Conservation (phyloP, 2,888 invertebrate genomes). For the Caenorhabditis japonica region DNA sequence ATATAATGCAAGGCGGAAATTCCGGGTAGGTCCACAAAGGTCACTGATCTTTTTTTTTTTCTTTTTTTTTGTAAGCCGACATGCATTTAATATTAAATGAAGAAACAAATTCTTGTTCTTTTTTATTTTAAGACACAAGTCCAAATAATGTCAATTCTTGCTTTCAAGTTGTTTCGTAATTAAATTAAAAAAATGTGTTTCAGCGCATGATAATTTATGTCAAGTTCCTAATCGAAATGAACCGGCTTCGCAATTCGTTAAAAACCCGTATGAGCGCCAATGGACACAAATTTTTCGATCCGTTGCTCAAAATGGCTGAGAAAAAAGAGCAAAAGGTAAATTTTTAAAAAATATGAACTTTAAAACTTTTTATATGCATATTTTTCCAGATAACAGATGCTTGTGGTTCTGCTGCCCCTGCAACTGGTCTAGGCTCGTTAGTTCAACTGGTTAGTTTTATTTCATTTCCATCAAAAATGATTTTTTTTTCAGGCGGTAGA, state of each 20-base stretch:
- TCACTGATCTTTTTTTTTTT: background rate
- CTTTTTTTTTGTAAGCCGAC: conserved; percentile 3
- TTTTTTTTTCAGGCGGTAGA: conserved; percentile 35
- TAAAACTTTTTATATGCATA: conserved; percentile 9
- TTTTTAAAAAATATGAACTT: background rate
- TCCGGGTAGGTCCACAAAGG: conserved; percentile 65
- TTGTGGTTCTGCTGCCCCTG: conserved; percentile 6
- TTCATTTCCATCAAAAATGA: background rate
- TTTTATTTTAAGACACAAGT: too few relatives aligned
- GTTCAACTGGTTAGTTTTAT: conserved; percentile 28
- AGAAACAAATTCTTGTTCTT: background rate
- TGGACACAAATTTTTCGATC: conserved; percentile 62
- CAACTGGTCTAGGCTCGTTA: conserved; percentile 23
- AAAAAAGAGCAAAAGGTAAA: conserved; percentile 55
- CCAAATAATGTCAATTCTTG: too few relatives aligned
- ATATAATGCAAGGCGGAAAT: conserved; percentile 72
- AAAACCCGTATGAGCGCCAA: conserved; percentile 55
- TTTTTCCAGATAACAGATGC: conserved; percentile 41
- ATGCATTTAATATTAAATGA: conserved; percentile 43
- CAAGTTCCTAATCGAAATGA: conserved; percentile 62
- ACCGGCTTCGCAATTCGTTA: conserved; percentile 52
- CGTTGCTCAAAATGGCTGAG: conserved; percentile 59
- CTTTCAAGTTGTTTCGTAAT: background rate
- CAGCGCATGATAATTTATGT: conserved; percentile 64
- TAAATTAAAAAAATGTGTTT: too few relatives aligned